phyloP scores from a whole-genome alignment of 2,888 invertebrate species.

The Ceratothoa steindachneri region DNA sequence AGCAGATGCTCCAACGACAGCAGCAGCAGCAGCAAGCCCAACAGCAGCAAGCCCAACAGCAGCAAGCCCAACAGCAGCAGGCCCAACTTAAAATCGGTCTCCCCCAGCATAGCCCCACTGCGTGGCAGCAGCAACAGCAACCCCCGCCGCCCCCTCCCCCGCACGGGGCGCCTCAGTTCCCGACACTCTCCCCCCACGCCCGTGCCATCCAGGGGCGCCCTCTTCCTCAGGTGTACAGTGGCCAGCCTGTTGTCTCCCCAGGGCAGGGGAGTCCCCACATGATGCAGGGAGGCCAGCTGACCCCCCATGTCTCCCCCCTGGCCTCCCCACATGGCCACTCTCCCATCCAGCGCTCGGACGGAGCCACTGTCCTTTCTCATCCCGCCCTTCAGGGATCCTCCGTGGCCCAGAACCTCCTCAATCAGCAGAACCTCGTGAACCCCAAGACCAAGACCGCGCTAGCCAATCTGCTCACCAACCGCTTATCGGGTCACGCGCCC shows the following conservation, averaged over 20 bases:
- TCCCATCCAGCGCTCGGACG: constrained; percentile 35
- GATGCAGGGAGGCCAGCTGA: constrained; percentile 31
- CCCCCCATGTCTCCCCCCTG: constrained; percentile 39
- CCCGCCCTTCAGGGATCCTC: constrained; percentile 26
- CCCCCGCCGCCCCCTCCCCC: constrained; percentile 3
- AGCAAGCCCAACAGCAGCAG: constrained; percentile 18
- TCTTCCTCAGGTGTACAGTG: constrained; percentile 33
- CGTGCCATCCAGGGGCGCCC: constrained; percentile 28
- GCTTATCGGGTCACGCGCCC: constrained; percentile 56
- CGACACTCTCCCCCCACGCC: constrained; percentile 30
- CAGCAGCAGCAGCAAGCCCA: constrained; percentile 24
- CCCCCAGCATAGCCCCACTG: constrained; percentile 10
- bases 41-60: too few species aligned
- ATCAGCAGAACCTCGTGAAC: constrained; percentile 61
- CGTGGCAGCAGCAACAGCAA: constrained; percentile 16
- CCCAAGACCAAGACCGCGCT: constrained; percentile 91
- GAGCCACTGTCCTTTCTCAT: constrained; percentile 14
- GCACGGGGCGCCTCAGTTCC: constrained; percentile 21
- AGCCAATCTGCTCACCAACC: constrained; percentile 86
- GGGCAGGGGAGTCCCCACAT: constrained; percentile 42
- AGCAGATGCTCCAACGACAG: constrained; percentile 32
- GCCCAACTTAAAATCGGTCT: constrained; percentile 4
- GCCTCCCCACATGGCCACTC: constrained; percentile 44
- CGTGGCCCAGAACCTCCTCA: constrained; percentile 30
- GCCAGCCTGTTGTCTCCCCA: constrained; percentile 40